A percentile compares a stretch with the other conserved stretches of the same genome.
These are phyloP conservation scores for Phylloscopus trochiloides DNA, from an alignment of 2,113 vertebrate species.

Conservation along the genomic window DNA sequence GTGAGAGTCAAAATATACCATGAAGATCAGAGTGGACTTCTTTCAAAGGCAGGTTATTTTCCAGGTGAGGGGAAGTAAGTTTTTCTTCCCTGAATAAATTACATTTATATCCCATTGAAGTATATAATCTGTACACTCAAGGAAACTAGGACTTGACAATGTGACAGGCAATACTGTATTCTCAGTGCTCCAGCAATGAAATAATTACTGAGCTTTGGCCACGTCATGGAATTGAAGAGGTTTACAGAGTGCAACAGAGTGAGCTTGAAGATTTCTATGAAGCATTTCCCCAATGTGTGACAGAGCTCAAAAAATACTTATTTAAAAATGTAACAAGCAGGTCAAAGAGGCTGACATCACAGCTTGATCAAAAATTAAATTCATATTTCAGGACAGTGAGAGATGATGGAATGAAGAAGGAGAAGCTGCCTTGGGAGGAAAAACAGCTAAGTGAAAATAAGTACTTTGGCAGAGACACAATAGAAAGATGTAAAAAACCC, in stretches of 20 bases:
- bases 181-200: neutral
- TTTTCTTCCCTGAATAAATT: neutral
- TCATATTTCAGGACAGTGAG: neutral
- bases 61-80: neutral
- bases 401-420: neutral
- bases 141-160: neutral
- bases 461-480: neutral
- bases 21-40: neutral
- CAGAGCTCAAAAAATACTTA: neutral
- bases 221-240: rapidly evolving
- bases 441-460: neutral
- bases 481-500: neutral
- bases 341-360: neutral
- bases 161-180: neutral
- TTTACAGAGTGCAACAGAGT: neutral
- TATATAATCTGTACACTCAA: neutral
- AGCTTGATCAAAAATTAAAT: neutral
- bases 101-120: neutral
- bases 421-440: neutral
- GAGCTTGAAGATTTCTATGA: neutral
- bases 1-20: neutral
- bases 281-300: neutral
- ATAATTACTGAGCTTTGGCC: neutral
- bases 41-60: neutral
- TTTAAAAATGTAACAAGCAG: neutral